Base-by-base conservation (phyloP, 2,113 vertebrate genomes). In the Malaclemys terrapin region DNA sequence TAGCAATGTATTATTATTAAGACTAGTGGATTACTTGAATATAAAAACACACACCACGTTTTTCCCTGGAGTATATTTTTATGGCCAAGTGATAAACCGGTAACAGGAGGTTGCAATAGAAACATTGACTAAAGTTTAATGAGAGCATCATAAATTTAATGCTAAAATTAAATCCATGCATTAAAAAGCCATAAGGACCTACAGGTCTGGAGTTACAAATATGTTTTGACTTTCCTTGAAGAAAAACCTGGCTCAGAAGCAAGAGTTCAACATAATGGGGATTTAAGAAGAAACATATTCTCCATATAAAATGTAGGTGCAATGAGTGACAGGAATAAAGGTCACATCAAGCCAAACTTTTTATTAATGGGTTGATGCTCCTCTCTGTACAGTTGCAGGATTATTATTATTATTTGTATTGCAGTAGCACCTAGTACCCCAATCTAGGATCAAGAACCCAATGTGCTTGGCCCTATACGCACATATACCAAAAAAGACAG, bases 181-280 rank as follows among this genome's bases (percentile, higher is more conserved):
- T 76, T 45, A 27, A 45, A 95, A 56, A 75, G 2, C 6, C 14
- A 16, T n/a, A n/a, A n/a, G 35, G 65, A 38, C 35, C 4, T n/a
- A 38, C 35, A 69, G n/a, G 42, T 78, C 12, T 87, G 81, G 88
- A 85, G 89, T 81, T 85, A 56, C 3, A 20, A 35, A 35, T 85
- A 4, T 69, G 17, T 38, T 90, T 90, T 94, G 19, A 82, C 59
- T 84, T 81, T 6, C 13, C 13, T 82, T 88, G 49, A 38, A 13
- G 22, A 22, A 90, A 86, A 93, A 95, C 22, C 8, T 72, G 24
- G 17, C 38, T 82, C 42, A 72, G 91, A 96, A 88, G 3, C 45
- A 96, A 86, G 27, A 95, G 80, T 78, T 45, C 85, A 82, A 62
- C 8, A 8, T 87, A 53, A 59, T 47, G 20, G 16, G 35, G 69